Evolutionary conservation across 2,888 invertebrate species (phyloP).

Genomic region (Fragum whitleyi): DNA sequence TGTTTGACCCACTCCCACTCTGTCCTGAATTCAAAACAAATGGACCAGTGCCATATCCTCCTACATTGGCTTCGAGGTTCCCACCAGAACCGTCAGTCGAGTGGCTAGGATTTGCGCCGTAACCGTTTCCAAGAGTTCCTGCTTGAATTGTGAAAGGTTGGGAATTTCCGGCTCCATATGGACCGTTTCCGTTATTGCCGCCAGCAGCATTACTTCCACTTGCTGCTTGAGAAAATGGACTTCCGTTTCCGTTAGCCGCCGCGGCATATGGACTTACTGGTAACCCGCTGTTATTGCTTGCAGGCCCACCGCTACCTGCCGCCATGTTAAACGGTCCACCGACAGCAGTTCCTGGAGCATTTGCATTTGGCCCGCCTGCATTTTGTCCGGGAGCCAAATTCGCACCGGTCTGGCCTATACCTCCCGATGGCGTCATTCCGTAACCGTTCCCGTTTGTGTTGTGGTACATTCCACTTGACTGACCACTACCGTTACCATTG

Average conservation of each 20-base stretch:
- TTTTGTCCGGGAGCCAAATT: slow-evolving; percentile 17
- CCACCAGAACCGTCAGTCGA: slow-evolving; percentile 52
- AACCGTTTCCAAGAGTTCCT: slow-evolving; percentile 10
- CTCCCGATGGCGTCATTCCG: slow-evolving; percentile 36
- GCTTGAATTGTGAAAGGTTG: background rate
- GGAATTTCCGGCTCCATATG: background rate
- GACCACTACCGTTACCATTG: slow-evolving; percentile 53
- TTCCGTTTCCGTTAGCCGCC: slow-evolving; percentile 31
- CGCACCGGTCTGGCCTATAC: slow-evolving; percentile 33
- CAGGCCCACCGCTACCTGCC: slow-evolving; percentile 39
- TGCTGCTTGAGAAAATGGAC: slow-evolving; percentile 38
- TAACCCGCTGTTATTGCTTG: slow-evolving; percentile 34
- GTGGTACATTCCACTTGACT: slow-evolving; percentile 40
- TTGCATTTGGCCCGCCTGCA: slow-evolving; percentile 35
- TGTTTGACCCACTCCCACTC: background rate
- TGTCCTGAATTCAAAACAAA: slow-evolving; percentile 18
- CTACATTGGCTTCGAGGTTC: slow-evolving; percentile 41
- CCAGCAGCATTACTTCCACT: slow-evolving; percentile 2
- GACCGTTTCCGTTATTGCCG: background rate
- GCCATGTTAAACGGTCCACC: slow-evolving; percentile 60
- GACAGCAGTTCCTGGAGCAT: slow-evolving; percentile 50
- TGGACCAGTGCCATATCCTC: slow-evolving; percentile 38
- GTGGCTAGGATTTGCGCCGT: slow-evolving; percentile 33
- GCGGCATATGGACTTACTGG: slow-evolving; percentile 52
- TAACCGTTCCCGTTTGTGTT: slow-evolving; percentile 37